Evolutionary conservation across 2,888 invertebrate genomes (phyloP).

Genomic region (Limnephilus rhombicus): DNA sequence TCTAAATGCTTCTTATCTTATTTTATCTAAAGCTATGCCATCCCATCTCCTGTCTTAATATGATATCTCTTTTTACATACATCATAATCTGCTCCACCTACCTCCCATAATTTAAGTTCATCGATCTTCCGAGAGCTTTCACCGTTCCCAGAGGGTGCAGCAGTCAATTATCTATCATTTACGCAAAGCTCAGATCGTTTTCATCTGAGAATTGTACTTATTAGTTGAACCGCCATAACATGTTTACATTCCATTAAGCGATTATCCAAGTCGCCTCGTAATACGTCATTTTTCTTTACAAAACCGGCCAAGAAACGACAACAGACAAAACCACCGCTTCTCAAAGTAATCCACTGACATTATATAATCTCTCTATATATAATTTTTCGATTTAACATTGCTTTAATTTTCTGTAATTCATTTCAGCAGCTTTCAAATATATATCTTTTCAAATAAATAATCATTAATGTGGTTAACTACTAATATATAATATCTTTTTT

Average conservation of each 20-base stretch:
- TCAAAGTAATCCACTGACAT: not conserved
- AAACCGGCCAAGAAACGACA: slow-evolving; percentile 14
- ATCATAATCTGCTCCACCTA: not conserved
- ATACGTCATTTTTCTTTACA: slow-evolving; percentile 25
- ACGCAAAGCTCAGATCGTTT: not conserved
- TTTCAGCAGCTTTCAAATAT: too few species aligned
- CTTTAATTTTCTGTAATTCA: too few species aligned
- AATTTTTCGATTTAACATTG: not conserved
- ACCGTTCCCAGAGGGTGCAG: not conserved
- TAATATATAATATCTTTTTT: too few species aligned
- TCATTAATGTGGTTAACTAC: too few species aligned
- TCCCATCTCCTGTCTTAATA: too few species aligned
- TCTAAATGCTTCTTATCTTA: too few species aligned
- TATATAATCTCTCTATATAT: not conserved
- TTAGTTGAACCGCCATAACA: not conserved
- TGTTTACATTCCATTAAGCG: slow-evolving; percentile 42
- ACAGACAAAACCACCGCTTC: not conserved
- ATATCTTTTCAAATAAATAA: too few species aligned
- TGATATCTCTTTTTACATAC: too few species aligned
- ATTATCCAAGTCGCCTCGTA: slow-evolving; percentile 38
- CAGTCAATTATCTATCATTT: not conserved
- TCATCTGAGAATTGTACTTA: not conserved
- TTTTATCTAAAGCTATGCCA: too few species aligned
- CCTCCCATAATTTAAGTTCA: not conserved
- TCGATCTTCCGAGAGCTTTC: not conserved